Evolutionary conservation across 2,888 invertebrate species (phyloP).

Genomic region (Lasioglossum villosulum): DNA sequence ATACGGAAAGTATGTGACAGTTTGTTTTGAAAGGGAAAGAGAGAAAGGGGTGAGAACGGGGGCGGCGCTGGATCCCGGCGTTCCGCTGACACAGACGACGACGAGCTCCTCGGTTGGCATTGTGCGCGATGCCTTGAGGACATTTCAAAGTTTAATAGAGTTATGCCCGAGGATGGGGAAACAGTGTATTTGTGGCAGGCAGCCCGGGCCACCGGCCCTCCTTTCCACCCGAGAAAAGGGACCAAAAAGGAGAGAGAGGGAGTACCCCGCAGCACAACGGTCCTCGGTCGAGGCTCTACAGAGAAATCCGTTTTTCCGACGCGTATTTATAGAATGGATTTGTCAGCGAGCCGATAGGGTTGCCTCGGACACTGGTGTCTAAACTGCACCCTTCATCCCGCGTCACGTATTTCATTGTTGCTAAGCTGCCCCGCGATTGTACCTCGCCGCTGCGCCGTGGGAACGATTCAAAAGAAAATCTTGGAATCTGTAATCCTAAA

Average conservation of each 20-base stretch:
- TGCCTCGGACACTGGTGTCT: constrained; percentile 37
- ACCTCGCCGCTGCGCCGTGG: constrained; percentile 11
- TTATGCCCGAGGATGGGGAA: constrained; percentile 58
- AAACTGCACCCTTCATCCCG: constrained; percentile 29
- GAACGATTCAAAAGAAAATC: constrained; percentile 20
- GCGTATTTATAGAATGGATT: constrained; percentile 61
- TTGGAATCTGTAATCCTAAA: background rate
- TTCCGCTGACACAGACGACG: constrained; percentile 68
- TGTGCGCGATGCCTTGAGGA: constrained; percentile 70
- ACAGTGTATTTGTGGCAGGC: constrained; percentile 62
- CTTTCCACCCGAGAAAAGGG: constrained; percentile 32
- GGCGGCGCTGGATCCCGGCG: constrained; percentile 22
- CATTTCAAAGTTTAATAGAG: constrained; percentile 74
- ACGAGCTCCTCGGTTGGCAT: constrained; percentile 62
- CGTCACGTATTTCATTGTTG: constrained; percentile 5
- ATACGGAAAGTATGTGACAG: constrained; percentile 70
- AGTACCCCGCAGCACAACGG: background rate
- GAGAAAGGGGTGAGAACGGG: constrained; percentile 17
- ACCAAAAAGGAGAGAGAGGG: constrained; percentile 10
- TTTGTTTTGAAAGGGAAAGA: constrained; percentile 62
- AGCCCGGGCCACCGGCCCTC: constrained; percentile 24
- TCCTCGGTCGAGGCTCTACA: constrained; percentile 16
- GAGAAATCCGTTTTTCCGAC: constrained; percentile 28
- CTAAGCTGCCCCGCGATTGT: background rate
- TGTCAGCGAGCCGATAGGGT: constrained; percentile 29